A percentile compares a stretch with the other conserved stretches of the same genome.
Conservation (phyloP, 2,113 vertebrate species). For the Odocoileus hemionus region DNA sequence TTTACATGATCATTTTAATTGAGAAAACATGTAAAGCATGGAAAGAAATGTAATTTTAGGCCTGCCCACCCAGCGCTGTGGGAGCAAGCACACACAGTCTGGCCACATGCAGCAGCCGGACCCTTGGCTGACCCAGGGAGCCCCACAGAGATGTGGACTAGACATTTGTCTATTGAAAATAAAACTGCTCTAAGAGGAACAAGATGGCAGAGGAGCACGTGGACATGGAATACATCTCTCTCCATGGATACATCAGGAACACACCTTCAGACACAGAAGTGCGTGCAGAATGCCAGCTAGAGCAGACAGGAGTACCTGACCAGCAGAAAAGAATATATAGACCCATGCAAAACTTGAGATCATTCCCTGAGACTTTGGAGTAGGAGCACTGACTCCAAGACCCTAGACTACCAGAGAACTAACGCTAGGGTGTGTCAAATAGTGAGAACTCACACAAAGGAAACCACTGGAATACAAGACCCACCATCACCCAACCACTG, state of each 20-base stretch:
- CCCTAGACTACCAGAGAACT: not conserved
- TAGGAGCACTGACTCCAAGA: not conserved
- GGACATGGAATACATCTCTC: not conserved
- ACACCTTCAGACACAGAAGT: not conserved
- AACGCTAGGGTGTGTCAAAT: not conserved
- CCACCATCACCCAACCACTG: not conserved
- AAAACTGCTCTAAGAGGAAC: not conserved
- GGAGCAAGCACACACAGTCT: not conserved
- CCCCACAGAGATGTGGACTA: not conserved
- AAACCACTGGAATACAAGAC: not conserved
- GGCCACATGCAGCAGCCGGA: not conserved
- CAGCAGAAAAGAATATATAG: not conserved
- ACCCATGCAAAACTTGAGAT: not conserved
- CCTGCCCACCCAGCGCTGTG: not conserved
- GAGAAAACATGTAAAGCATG: not conserved
- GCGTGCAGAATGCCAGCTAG: not conserved
- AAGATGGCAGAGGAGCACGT: fast-evolving
- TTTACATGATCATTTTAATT: not conserved
- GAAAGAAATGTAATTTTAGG: not conserved
- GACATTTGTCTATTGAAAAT: not conserved
- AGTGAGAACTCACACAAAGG: not conserved
- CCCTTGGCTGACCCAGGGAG: not conserved
- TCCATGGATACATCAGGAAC: not conserved
- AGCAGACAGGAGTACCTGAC: not conserved
- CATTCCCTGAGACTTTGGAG: not conserved